Conservation (phyloP, 2,888 invertebrate species). For the Apamea epomidion region DNA sequence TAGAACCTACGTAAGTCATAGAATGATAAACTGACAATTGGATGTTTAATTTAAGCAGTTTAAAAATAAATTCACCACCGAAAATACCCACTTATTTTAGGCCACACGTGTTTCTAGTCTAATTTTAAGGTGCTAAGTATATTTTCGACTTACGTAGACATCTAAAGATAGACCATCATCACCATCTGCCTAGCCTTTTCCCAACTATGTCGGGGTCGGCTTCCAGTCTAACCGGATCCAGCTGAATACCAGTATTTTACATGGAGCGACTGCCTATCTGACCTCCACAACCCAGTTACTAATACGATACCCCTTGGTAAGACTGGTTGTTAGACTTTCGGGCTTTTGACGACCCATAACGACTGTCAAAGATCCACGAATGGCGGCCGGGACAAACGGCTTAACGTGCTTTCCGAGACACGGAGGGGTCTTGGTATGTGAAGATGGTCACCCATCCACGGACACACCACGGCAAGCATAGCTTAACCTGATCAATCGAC, state of each 20-base stretch:
- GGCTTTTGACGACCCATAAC: neutral
- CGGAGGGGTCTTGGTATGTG: neutral
- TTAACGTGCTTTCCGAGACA: neutral
- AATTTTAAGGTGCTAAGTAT: neutral
- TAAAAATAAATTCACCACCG: neutral
- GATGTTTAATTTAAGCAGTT: neutral
- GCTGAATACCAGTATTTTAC: neutral
- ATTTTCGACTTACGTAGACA: neutral
- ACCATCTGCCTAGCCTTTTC: too few species aligned
- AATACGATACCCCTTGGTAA: neutral
- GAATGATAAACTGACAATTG: neutral
- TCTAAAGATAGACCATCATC: neutral
- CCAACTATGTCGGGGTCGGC: neutral
- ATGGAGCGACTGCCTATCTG: too few species aligned
- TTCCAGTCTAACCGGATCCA: neutral
- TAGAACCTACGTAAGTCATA: neutral
- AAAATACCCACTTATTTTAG: neutral
- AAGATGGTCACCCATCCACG: neutral
- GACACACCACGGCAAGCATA: neutral
- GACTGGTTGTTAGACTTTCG: neutral
- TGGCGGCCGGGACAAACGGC: neutral
- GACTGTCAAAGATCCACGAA: neutral
- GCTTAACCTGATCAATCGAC: neutral
- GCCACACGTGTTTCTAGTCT: neutral
- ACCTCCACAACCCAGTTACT: neutral